phyloP scores from a whole-genome alignment of 2,113 vertebrate species.

The Indri indri region DNA sequence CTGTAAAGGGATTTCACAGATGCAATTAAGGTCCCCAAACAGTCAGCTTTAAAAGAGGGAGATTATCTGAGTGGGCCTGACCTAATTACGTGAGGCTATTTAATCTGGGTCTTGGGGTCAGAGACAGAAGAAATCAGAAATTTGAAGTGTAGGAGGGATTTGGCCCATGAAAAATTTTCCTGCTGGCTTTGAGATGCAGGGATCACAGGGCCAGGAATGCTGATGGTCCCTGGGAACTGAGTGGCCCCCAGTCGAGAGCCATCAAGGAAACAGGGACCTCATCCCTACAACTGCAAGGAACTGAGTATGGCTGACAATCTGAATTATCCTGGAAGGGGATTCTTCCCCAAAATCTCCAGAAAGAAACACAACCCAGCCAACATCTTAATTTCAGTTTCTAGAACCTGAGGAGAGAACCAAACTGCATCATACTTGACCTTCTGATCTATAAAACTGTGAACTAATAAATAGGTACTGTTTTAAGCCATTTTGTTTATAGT shows the following conservation, averaged over 20 bases:
- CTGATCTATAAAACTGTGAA: background rate
- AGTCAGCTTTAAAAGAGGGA: background rate
- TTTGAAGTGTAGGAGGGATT: background rate
- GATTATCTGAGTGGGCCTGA: background rate
- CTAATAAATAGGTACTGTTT: background rate
- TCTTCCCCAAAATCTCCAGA: background rate
- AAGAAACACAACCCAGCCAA: background rate
- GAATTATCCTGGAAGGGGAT: background rate
- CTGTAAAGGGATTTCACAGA: background rate
- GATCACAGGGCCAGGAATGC: background rate
- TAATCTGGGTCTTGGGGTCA: background rate
- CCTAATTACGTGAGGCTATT: background rate
- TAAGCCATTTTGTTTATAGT: background rate
- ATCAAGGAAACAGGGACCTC: background rate
- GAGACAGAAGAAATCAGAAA: background rate
- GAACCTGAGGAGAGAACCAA: background rate
- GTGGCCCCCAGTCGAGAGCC: background rate
- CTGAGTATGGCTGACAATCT: background rate
- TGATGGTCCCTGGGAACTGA: fast-evolving
- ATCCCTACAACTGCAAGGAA: background rate
- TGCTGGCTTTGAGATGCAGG: background rate
- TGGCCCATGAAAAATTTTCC: background rate
- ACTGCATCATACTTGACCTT: background rate
- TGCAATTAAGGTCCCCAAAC: background rate
- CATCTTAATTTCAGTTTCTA: background rate